Percentiles rank a stretch among this genome's conserved stretches.
Evolutionary conservation across 1,140 invertebrate species (phyloP).

Genomic region (Pseudomyrmex dendroicus): DNA sequence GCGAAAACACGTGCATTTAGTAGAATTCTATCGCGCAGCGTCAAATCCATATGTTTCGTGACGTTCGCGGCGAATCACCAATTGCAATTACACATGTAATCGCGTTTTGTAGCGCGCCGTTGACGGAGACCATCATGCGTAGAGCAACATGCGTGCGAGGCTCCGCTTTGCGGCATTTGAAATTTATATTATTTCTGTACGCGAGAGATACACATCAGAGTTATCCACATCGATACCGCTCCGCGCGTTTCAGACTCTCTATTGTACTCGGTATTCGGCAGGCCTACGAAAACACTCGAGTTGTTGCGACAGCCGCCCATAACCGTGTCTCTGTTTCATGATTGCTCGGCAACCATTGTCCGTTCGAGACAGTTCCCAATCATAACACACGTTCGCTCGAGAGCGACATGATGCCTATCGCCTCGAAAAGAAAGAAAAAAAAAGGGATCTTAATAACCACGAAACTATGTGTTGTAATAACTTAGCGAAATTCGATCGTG

Average conservation of each 20-base stretch:
- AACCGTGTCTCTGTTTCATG: conserved; percentile 75
- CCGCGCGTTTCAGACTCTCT: conserved; percentile 54
- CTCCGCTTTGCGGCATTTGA: neutral
- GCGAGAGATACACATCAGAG: conserved; percentile 35
- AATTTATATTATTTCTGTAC: conserved; percentile 59
- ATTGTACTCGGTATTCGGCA: conserved; percentile 66
- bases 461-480: conserved; percentile 51
- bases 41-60: conserved; percentile 23
- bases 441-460: conserved; percentile 10
- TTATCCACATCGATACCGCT: conserved; percentile 56
- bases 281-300: conserved; percentile 81
- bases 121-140: neutral
- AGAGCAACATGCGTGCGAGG: neutral
- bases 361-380: conserved; percentile 50
- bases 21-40: neutral
- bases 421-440: neutral
- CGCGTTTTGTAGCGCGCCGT: conserved; percentile 19
- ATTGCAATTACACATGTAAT: conserved; percentile 40
- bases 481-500: conserved; percentile 18
- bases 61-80: neutral
- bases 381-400: conserved; percentile 55
- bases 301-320: conserved; percentile 80
- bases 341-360: conserved; percentile 63
- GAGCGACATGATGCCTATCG: conserved; percentile 52
- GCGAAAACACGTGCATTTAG: conserved; percentile 24